A percentile compares a stretch with the other conserved stretches of the same genome.
Evolutionary conservation across 2,888 invertebrate genomes (phyloP).

Genomic region (Lagria hirta): DNA sequence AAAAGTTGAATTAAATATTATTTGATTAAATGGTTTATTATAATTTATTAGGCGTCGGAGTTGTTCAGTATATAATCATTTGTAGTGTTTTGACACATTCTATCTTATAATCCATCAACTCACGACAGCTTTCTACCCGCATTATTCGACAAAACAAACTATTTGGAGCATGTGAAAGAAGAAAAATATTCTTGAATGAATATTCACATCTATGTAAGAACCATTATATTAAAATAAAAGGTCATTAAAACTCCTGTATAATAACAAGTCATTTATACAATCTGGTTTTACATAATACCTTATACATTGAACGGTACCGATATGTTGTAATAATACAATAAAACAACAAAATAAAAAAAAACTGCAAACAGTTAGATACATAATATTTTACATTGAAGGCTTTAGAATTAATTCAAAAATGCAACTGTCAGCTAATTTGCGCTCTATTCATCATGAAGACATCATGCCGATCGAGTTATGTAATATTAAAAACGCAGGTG

Average conservation of each 20-base stretch:
- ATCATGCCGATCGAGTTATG: constrained; percentile 14
- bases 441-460: constrained; percentile 22
- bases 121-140: too few relatives aligned
- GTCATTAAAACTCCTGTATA: constrained; percentile 10
- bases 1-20: too few relatives aligned
- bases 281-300: constrained; percentile 19
- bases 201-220: constrained; percentile 2
- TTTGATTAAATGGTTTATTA: too few relatives aligned
- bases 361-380: constrained; percentile 24
- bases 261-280: constrained; percentile 15
- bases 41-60: too few relatives aligned
- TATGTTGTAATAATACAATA: constrained; percentile 19
- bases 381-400: constrained; percentile 22
- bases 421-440: constrained; percentile 19
- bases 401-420: too few relatives aligned
- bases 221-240: constrained; percentile 13
- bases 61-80: too few relatives aligned
- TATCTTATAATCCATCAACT: too few relatives aligned
- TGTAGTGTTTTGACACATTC: constrained; percentile 8
- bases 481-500: too few relatives aligned
- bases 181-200: constrained; percentile 2
- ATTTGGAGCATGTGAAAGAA: constrained; percentile 12
- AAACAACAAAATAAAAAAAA: constrained; percentile 24
- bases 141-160: too few relatives aligned
- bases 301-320: constrained; percentile 24